Base-by-base conservation (phyloP, 2,888 invertebrate species). In the Fissipunctia ypsillon region DNA sequence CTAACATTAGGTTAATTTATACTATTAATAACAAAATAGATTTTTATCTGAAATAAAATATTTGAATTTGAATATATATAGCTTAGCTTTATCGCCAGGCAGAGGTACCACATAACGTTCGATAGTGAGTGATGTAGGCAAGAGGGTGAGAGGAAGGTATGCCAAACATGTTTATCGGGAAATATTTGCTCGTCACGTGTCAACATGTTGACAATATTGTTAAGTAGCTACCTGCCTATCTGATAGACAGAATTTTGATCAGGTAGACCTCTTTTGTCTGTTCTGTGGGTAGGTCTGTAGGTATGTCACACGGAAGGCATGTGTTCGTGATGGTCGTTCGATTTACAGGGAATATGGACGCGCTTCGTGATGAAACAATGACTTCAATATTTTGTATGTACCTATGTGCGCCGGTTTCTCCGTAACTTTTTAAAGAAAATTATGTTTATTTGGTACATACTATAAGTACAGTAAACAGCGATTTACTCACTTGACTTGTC, bases 111-210 rank as follows among this genome's bases (percentile, higher is more conserved):
- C 69, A 81, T 65, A 73, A 48, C 59, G 71, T 64, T 81, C 76
- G 70, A 77, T 69, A 81, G 74, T 80, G 68, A 81, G 72, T 82
- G 74, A 76, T 76, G 81, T 81, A 76, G 59, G 78, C 64, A 70
- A 54, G 69, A 79, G 85, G 87, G 81, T 61, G 83, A 68, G 74
- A 77, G 79, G 66, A 38, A 61, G 85, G 86, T 80, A 86, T 88
- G 83, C 73, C 71, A 69, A 76, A 73, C 80, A 77, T 81, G 85
- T 84, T 76, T 76, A 76, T 70, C 83, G 78, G 83, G 84, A 87
- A 87, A 88, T 89, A 90, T 88, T 89, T 89, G 85, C 81, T 80
- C 83, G 80, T 86, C 85, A 87, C 83, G 14, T 63, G 57, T 71
- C 60, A 43, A 68, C 60, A 64, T 59, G 45, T 71, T 76, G 69